These are phyloP conservation scores for Alethe diademata DNA, from an alignment of 2,113 vertebrate species.

Conservation along the genomic window DNA sequence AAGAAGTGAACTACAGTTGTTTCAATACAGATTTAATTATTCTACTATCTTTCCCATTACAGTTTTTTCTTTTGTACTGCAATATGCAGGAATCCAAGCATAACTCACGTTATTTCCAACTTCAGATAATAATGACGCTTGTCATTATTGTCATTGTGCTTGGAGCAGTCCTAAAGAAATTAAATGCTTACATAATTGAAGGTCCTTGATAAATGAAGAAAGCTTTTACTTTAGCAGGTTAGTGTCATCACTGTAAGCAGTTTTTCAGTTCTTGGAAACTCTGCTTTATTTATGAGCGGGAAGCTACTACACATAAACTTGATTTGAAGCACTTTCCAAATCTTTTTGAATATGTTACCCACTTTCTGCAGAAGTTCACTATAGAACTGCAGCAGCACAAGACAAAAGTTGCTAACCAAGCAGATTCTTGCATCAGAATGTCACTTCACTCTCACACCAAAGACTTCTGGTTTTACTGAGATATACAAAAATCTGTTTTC, in stretches of 20 bases:
- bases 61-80: background rate
- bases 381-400: constrained; percentile 34
- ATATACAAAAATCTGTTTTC: constrained; percentile 25
- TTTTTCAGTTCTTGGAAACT: constrained; percentile 33
- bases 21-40: constrained; percentile 35
- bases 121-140: background rate
- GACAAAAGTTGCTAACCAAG: constrained; percentile 30
- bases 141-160: background rate
- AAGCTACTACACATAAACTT: constrained; percentile 35
- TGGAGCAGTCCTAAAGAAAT: constrained; percentile 19
- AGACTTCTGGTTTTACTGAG: constrained; percentile 65
- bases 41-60: constrained; percentile 17
- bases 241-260: constrained; percentile 1
- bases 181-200: background rate
- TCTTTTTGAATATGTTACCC: background rate
- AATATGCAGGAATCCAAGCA: background rate
- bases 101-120: background rate
- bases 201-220: constrained; percentile 13
- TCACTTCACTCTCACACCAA: constrained; percentile 75
- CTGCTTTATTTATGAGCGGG: constrained; percentile 12
- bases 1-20: constrained; percentile 37
- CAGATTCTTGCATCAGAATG: constrained; percentile 43
- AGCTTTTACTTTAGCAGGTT: background rate
- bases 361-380: constrained; percentile 17
- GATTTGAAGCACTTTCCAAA: constrained; percentile 8